Percentiles rank a stretch among this genome's conserved stretches.
Conservation (phyloP, 2,797 vertebrate species). For the Megalops cyprinoides region DNA sequence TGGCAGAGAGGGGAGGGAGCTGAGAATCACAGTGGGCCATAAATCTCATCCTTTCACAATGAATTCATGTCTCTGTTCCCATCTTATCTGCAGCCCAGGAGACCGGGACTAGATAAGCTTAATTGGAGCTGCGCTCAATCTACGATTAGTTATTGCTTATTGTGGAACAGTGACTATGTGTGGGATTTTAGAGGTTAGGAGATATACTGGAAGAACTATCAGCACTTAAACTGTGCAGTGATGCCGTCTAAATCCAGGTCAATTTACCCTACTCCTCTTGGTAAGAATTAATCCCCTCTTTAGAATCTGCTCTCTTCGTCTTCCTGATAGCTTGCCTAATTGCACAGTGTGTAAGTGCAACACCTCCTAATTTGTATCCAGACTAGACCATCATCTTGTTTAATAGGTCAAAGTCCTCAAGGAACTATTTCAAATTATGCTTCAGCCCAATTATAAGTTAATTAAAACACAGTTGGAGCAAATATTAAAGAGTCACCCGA, state of each 20-base stretch:
- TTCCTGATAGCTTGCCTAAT: background rate
- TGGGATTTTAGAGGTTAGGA: background rate
- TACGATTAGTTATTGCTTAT: background rate
- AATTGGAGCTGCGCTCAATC: background rate
- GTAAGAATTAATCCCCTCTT: slow-evolving; percentile 10
- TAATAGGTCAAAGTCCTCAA: background rate
- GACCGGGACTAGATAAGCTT: background rate
- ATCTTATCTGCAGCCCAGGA: background rate
- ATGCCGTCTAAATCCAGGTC: background rate
- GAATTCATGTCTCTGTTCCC: background rate
- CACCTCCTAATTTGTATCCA: background rate
- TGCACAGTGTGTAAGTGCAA: slow-evolving; percentile 1
- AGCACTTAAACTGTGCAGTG: background rate
- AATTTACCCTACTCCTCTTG: slow-evolving; percentile 16
- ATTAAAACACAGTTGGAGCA: background rate
- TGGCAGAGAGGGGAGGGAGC: background rate
- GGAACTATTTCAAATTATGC: background rate
- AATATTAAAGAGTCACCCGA: background rate
- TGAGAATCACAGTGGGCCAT: background rate
- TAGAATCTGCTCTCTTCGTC: background rate
- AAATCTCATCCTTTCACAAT: background rate
- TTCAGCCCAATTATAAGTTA: background rate
- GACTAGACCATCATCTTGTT: too few species aligned
- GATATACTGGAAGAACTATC: background rate
- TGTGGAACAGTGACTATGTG: background rate